Base-by-base conservation (phyloP, 2,797 vertebrate species). In the Gymnodraco acuticeps region DNA sequence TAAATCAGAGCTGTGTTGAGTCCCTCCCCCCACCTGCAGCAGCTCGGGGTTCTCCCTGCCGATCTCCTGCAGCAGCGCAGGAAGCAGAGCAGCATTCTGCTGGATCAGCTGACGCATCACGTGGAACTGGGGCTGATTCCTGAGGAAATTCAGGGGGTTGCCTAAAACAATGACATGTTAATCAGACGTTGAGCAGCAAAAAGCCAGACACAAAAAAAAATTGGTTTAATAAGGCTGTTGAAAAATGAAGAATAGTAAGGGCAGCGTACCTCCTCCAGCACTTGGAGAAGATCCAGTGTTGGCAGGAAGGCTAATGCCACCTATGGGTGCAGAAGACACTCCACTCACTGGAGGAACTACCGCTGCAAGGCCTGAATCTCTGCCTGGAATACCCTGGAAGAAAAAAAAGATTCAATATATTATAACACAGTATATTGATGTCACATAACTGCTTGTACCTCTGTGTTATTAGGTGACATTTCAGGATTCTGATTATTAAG, bases 21-120 rank as follows among this genome's bases (percentile, higher is more conserved):
- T n/a, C 10, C 17, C 3, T 3, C 23, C 5, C 12, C 45, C 66
- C 82, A 99, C 97, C 97, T 98, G 97, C 72, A 99, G 87, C 76
- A 99, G 93, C 3, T 97, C 97, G 0, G 98, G 97, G 83, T 99
- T 99, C 88, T 99, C 98, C 78, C 97, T 93, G 82, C 97, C 97
- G 55, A 99, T 98, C 87, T 99, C 97, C 85, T 98, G 97, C 84
- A 99, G 93, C 87, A 99, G 89, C 14, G 97, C 96, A 0, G 98
- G 98, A 73, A 99, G 94, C 82, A 99, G 89, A 60, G 97, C 95
- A 13, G 97, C 97, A 75, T 98, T 99, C 93, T 98, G 97, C 84
- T 98, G 97, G 93, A 99, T 98, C 91, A 99, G 96, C 92, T 99
- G 98, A 85, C 97, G 95, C 98, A 99, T 99, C 88, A 97, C 95